These are phyloP conservation scores for Hippocampus abdominalis DNA, from an alignment of 2,113 vertebrate genomes.

Conservation along the genomic window DNA sequence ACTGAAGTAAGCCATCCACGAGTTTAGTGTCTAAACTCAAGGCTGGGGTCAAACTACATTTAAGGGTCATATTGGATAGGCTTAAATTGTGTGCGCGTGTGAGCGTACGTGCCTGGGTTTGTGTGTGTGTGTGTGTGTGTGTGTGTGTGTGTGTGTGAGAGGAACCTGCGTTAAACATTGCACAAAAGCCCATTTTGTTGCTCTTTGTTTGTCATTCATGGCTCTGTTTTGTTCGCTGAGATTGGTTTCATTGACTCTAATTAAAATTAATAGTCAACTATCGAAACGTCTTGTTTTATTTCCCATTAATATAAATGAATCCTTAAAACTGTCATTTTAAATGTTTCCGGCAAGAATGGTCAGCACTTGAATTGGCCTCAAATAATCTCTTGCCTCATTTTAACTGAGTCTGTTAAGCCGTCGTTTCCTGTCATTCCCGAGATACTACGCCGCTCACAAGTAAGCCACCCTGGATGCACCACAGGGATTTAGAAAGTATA, in stretches of 20 bases:
- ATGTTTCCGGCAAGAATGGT: constrained; percentile 37
- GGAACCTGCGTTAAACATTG: too few relatives aligned
- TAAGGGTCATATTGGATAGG: background rate
- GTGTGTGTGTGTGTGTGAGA: too few relatives aligned
- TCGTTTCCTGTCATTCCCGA: constrained; percentile 17
- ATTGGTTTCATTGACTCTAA: constrained; percentile 17
- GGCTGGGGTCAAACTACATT: background rate
- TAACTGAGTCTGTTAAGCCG: constrained; percentile 32
- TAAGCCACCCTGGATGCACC: constrained; percentile 15
- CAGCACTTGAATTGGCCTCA: constrained; percentile 32
- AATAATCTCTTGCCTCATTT: constrained; percentile 40
- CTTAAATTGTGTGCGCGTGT: background rate
- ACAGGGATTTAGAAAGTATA: constrained; percentile 29
- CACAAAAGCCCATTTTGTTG: too few relatives aligned
- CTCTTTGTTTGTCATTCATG: background rate
- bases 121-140: too few relatives aligned
- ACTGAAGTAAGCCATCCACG: background rate
- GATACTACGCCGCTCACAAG: constrained; percentile 27
- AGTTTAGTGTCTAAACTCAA: background rate
- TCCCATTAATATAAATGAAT: constrained; percentile 25
- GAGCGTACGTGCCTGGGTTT: too few relatives aligned
- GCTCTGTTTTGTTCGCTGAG: background rate
- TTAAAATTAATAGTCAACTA: constrained; percentile 14
- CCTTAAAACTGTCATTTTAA: constrained; percentile 36
- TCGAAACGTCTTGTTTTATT: constrained; percentile 19